Evolutionary conservation across 2,888 invertebrate genomes (phyloP), one percentile per base, ranked within the genome.

Genomic region (Teinopalpus imperialis): DNA sequence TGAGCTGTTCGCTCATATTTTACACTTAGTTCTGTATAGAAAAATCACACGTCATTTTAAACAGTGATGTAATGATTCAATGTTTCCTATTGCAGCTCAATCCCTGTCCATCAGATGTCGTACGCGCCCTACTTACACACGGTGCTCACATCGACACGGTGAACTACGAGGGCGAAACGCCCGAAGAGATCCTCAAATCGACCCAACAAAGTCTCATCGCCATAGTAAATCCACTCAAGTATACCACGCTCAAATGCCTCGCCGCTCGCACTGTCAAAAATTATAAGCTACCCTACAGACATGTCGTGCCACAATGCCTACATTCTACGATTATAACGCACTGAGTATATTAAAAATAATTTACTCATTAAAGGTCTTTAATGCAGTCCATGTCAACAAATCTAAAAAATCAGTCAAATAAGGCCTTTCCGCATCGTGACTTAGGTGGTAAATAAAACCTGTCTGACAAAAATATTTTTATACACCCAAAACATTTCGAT

Each of bases 61-160:
- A n/a, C n/a, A n/a, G n/a, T n/a, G n/a, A n/a, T n/a, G n/a, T n/a
- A n/a, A n/a, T n/a, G n/a, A n/a, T n/a, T n/a, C n/a, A n/a, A n/a
- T n/a, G n/a, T n/a, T n/a, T n/a, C n/a, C 4, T 26, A 9, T 9
- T 3, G 4, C 75, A 89, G 89, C 58, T 87, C 1, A 83, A 80
- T 63, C 94, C 94, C 0, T 94, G 94, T 62, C 93, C 94, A 0
- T 86, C 92, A 1, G 91, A 91, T 29, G 90, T 97, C 27, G 93
- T 95, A 0, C 90, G 91, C 57, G 91, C 92, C 4, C 86, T 98
- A 3, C 90, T 98, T 0, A 86, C 92, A 2, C 91, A 93, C 67
- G 98, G 97, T 46, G 96, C 96, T 0, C 97, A 97, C 81, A 88
- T 96, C 50, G 97, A 97, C 85, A 91, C 93, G 31, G 92, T 94